phyloP scores from a whole-genome alignment of 2,888 invertebrate genomes.

The Spicauda simplicius region DNA sequence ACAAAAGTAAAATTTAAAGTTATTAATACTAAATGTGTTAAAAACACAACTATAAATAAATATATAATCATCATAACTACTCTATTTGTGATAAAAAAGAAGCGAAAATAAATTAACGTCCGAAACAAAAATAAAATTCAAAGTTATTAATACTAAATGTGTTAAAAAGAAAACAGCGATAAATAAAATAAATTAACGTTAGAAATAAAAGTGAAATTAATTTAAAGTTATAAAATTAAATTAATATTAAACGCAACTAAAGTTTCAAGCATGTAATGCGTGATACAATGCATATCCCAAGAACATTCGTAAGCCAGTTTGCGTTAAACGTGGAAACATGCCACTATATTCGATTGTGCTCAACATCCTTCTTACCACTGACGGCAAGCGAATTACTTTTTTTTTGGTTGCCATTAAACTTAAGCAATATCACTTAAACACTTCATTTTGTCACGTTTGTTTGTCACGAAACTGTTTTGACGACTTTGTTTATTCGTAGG shows the following conservation, averaged over 20 bases:
- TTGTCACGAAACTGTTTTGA: conserved; percentile 13
- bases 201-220: no score
- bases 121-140: no score
- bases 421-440: conserved; percentile 10
- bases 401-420: conserved; percentile 68
- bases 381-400: conserved; percentile 80
- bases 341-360: conserved; percentile 49
- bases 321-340: conserved; percentile 81
- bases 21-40: no score
- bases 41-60: no score
- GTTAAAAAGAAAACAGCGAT: no score
- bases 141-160: no score
- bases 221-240: neutral
- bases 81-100: neutral
- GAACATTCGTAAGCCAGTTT: conserved; percentile 36
- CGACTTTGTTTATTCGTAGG: conserved; percentile 23
- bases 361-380: conserved; percentile 71
- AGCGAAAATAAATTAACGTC: neutral
- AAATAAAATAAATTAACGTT: no score
- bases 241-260: neutral
- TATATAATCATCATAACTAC: neutral
- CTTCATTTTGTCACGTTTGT: conserved; percentile 21
- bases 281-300: neutral
- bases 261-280: neutral
- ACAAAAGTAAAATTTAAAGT: no score